Evolutionary conservation across 1,140 invertebrate species (phyloP).

Genomic region (Rhyzopertha dominica): DNA sequence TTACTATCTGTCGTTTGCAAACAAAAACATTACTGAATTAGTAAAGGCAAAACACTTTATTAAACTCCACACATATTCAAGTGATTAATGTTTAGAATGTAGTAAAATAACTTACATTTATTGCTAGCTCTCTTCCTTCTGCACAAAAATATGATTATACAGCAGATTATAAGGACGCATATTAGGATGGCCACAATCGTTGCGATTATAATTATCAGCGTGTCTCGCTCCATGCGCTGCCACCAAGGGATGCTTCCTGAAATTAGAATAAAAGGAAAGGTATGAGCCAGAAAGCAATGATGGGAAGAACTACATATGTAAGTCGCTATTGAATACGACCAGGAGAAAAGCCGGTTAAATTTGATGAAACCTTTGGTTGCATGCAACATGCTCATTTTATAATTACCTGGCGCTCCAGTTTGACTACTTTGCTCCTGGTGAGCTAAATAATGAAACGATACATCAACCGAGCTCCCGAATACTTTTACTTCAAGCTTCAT

Average conservation of each 20-base stretch:
- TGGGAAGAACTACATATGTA: no score
- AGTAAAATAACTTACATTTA: slow-evolving; percentile 72
- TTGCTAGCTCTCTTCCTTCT: slow-evolving; percentile 70
- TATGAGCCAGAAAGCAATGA: no score
- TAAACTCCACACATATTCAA: slow-evolving; percentile 16
- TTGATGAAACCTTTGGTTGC: neutral
- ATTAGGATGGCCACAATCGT: slow-evolving; percentile 69
- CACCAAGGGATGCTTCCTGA: slow-evolving; percentile 58
- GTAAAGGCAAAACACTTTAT: slow-evolving; percentile 44
- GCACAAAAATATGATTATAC: slow-evolving; percentile 77
- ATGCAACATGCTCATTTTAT: slow-evolving; percentile 12
- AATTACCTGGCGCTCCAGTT: slow-evolving; percentile 46
- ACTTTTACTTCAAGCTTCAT: no score
- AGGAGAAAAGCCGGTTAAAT: slow-evolving; percentile 29
- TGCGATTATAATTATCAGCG: slow-evolving; percentile 69
- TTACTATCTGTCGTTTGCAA: slow-evolving; percentile 64
- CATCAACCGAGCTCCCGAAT: no score
- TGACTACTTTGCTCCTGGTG: slow-evolving; percentile 55
- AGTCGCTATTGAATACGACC: no score
- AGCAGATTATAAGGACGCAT: slow-evolving; percentile 73
- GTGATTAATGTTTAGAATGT: slow-evolving; percentile 1
- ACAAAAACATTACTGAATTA: slow-evolving; percentile 50
- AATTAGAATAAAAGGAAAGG: slow-evolving; percentile 14
- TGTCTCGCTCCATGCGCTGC: slow-evolving; percentile 67
- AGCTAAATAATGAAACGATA: slow-evolving; percentile 40